Conservation (phyloP, 2,113 vertebrate genomes). For the Zosterops japonicus region DNA sequence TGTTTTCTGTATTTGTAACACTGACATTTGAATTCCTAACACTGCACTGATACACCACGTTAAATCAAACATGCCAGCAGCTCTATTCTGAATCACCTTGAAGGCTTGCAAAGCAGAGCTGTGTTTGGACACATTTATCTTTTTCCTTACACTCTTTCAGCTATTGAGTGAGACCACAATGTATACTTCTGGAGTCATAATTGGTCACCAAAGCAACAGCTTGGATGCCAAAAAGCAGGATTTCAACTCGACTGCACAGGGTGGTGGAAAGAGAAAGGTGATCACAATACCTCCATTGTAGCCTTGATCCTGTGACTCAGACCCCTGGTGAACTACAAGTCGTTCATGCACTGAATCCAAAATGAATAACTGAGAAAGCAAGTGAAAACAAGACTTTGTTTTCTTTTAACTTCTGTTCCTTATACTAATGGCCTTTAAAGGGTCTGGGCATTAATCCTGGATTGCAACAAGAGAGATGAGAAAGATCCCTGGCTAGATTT, state of each 20-base stretch:
- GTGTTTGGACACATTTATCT: conserved; percentile 52
- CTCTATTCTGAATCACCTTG: conserved; percentile 56
- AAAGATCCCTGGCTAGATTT: not conserved
- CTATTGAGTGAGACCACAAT: conserved; percentile 34
- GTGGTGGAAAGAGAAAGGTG: conserved; percentile 21
- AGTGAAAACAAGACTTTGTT: conserved; percentile 29
- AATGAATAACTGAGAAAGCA: conserved; percentile 17
- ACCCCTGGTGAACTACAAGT: not conserved
- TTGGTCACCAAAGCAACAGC: conserved; percentile 60
- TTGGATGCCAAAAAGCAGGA: conserved; percentile 48
- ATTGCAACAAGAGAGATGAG: not conserved
- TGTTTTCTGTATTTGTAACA: conserved; percentile 35
- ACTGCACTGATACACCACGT: not conserved
- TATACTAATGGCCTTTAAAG: not conserved
- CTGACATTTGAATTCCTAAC: conserved; percentile 48
- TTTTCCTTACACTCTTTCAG: conserved; percentile 10
- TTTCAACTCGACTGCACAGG: conserved; percentile 14
- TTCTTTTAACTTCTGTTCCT: conserved; percentile 35
- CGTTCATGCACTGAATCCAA: conserved; percentile 5
- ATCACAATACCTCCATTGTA: conserved; percentile 55
- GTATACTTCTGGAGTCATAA: conserved; percentile 54
- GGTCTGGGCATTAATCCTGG: not conserved
- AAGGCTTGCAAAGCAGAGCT: conserved; percentile 30
- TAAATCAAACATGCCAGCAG: conserved; percentile 43
- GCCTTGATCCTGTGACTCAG: conserved; percentile 15